Percentiles rank a stretch among this genome's conserved stretches.
phyloP scores from a whole-genome alignment of 2,888 invertebrate species.

The Xylophagus ater region DNA sequence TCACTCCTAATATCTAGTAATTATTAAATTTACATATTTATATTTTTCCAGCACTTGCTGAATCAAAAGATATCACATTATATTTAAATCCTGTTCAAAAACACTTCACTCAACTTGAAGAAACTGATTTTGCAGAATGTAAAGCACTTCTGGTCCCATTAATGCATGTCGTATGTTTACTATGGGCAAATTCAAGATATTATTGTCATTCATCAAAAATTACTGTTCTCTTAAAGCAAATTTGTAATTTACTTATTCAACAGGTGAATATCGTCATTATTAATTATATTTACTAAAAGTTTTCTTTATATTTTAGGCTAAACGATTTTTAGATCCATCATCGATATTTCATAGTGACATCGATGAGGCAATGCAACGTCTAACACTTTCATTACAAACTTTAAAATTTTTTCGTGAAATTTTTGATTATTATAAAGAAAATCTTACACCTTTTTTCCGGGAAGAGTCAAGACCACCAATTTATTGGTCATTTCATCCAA shows the following conservation, averaged over 20 bases:
- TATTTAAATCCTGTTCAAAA: conserved; percentile 74
- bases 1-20: neutral
- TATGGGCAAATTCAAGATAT: conserved; percentile 83
- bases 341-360: conserved; percentile 92
- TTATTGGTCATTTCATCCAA: conserved; percentile 74
- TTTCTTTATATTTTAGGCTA: conserved; percentile 48
- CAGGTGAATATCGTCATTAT: conserved; percentile 48
- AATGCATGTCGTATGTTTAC: conserved; percentile 76
- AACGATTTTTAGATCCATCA: conserved; percentile 77
- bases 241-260: conserved; percentile 80
- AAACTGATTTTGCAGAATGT: conserved; percentile 76
- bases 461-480: conserved; percentile 41
- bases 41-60: conserved; percentile 57
- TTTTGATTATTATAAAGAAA: conserved; percentile 60
- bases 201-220: conserved; percentile 84
- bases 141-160: conserved; percentile 60
- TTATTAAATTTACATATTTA: neutral
- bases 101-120: conserved; percentile 68
- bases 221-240: conserved; percentile 78
- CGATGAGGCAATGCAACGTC: conserved; percentile 80
- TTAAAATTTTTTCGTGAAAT: conserved; percentile 52
- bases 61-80: conserved; percentile 81
- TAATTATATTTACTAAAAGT: conserved; percentile 2
- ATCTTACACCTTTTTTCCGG: conserved; percentile 53
- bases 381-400: conserved; percentile 54